A percentile compares a stretch with the other conserved stretches of the same genome.
Evolutionary conservation across 2,888 invertebrate species (phyloP).

Genomic region (Synergus japonicus): DNA sequence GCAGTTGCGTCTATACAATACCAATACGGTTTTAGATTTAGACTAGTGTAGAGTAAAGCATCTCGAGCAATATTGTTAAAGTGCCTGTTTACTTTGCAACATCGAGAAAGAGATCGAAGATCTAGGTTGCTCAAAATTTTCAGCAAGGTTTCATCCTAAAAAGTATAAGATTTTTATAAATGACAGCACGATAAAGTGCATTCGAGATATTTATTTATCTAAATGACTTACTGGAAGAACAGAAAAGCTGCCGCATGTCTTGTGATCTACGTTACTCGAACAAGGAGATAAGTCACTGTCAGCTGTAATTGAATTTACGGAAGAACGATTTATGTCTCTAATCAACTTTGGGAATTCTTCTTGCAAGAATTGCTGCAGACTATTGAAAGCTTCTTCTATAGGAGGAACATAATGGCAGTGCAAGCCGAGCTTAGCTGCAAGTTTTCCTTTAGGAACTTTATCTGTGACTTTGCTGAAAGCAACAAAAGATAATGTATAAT

Average conservation of each 20-base stretch:
- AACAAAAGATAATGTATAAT: slow-evolving; percentile 12
- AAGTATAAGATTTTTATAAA: slow-evolving; percentile 59
- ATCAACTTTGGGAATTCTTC: slow-evolving; percentile 74
- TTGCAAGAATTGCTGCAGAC: slow-evolving; percentile 74
- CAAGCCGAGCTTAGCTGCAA: slow-evolving; percentile 68
- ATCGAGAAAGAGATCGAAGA: slow-evolving; percentile 86
- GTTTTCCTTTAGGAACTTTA: slow-evolving; percentile 70
- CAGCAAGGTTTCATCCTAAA: slow-evolving; percentile 90
- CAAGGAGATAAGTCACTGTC: slow-evolving; percentile 33
- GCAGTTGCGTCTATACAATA: slow-evolving; percentile 83
- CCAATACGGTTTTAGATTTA: slow-evolving; percentile 92
- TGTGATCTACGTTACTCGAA: slow-evolving; percentile 52
- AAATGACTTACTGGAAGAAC: slow-evolving; percentile 69
- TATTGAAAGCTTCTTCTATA: slow-evolving; percentile 73
- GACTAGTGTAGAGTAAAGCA: slow-evolving; percentile 86
- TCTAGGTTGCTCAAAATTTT: slow-evolving; percentile 90
- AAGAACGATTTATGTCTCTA: slow-evolving; percentile 69
- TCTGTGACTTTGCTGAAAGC: slow-evolving; percentile 66
- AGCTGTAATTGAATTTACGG: slow-evolving; percentile 52
- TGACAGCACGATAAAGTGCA: background rate
- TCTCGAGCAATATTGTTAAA: slow-evolving; percentile 87
- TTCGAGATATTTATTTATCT: background rate
- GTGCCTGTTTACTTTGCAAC: slow-evolving; percentile 86
- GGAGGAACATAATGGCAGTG: slow-evolving; percentile 73
- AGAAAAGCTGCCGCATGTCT: slow-evolving; percentile 71